phyloP scores from a whole-genome alignment of 1,140 invertebrate genomes.

The Chironomus striatipennis region DNA sequence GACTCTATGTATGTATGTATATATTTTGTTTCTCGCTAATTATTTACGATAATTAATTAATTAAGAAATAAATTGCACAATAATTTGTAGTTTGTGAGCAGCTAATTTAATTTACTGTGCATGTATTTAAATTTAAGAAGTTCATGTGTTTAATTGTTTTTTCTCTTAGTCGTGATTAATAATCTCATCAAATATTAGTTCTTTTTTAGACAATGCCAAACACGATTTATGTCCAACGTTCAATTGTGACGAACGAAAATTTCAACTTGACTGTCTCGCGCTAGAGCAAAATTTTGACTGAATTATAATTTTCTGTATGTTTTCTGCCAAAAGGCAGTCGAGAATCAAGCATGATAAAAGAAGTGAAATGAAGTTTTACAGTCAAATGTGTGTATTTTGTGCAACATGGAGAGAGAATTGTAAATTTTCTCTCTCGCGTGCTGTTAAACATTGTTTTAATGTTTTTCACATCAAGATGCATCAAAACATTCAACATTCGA shows the following conservation, averaged over 20 bases:
- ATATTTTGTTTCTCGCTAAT: background rate
- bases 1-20: background rate
- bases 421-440: background rate
- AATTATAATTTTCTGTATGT: background rate
- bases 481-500: background rate
- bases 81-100: background rate
- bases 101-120: background rate
- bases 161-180: too few relatives aligned
- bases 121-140: too few relatives aligned
- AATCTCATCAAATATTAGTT: too few relatives aligned
- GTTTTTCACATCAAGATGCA: background rate
- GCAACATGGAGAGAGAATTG: background rate
- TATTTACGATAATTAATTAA: background rate
- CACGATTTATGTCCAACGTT: too few relatives aligned
- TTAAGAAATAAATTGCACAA: background rate
- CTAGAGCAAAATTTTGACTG: slow-evolving; percentile 5
- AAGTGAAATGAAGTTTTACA: background rate
- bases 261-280: background rate
- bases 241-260: too few relatives aligned
- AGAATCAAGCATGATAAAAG: slow-evolving; percentile 8
- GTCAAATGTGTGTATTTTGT: background rate
- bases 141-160: too few relatives aligned
- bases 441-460: background rate
- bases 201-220: too few relatives aligned
- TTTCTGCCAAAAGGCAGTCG: background rate